phyloP scores from a whole-genome alignment of 2,113 vertebrate species.

The Diadophis punctatus region DNA sequence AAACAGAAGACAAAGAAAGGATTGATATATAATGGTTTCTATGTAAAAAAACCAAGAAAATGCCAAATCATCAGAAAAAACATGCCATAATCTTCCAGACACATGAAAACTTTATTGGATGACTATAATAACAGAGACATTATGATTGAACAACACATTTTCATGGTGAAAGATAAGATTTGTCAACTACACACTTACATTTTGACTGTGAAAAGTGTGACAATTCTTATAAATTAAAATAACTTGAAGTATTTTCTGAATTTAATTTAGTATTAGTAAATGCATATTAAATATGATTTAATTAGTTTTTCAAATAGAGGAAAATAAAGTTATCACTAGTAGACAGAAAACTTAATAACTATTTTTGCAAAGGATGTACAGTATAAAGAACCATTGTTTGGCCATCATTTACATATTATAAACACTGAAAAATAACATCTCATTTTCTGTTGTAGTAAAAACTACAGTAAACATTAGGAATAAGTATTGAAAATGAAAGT shows the following conservation, averaged over 20 bases:
- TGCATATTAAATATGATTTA: background rate
- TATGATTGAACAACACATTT: background rate
- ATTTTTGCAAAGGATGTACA: background rate
- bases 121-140: background rate
- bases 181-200: conserved; percentile 4
- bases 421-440: background rate
- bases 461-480: background rate
- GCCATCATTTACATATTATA: background rate
- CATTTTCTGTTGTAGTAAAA: background rate
- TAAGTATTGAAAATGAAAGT: background rate
- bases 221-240: background rate
- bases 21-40: background rate
- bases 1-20: conserved; percentile 56
- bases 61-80: conserved; percentile 13
- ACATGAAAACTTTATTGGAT: conserved; percentile 40
- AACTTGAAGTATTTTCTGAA: background rate
- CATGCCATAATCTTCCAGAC: conserved; percentile 13
- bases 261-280: background rate
- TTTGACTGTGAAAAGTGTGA: background rate
- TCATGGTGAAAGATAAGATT: background rate
- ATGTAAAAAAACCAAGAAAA: background rate
- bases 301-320: background rate
- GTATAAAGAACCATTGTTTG: background rate
- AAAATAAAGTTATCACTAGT: background rate
- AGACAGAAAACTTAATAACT: background rate